Conservation (phyloP, 2,113 vertebrate species). For the Vanacampus margaritifer region DNA sequence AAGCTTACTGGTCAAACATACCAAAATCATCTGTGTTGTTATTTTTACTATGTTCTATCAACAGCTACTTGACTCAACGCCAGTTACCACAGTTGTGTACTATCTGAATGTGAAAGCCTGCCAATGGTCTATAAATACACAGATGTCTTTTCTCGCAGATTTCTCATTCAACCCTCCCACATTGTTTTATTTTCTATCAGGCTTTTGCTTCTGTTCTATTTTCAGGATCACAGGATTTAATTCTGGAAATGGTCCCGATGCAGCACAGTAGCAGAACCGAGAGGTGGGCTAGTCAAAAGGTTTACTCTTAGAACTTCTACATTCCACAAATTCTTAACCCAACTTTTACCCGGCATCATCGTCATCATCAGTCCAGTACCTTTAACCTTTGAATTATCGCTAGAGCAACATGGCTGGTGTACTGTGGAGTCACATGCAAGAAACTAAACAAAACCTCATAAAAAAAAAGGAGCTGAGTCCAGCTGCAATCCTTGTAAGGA, state of each 20-base stretch:
- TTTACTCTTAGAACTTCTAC: constrained; percentile 18
- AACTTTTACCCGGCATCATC: constrained; percentile 12
- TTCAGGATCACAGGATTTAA: constrained; percentile 3
- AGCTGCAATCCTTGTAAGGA: constrained; percentile 65
- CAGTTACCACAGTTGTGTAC: constrained; percentile 45
- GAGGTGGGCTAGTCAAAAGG: constrained; percentile 7
- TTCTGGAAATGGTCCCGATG: constrained; percentile 9
- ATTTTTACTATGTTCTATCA: constrained; percentile 51
- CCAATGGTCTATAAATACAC: constrained; percentile 43
- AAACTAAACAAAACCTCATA: constrained; percentile 35
- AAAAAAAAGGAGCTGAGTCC: constrained; percentile 23
- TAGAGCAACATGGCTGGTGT: constrained; percentile 28
- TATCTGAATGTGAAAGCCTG: constrained; percentile 31
- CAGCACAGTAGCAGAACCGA: constrained; percentile 12
- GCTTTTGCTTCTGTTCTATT: constrained; percentile 19
- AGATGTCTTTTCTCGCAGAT: constrained; percentile 38
- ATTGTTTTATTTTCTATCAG: constrained; percentile 21
- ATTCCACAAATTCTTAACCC: constrained; percentile 48
- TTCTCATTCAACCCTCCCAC: constrained; percentile 17
- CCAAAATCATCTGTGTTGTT: constrained; percentile 48
- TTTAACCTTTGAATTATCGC: constrained; percentile 26
- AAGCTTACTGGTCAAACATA: constrained; percentile 50
- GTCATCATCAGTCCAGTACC: not conserved
- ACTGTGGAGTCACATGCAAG: constrained; percentile 27
- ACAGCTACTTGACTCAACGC: constrained; percentile 46